Evolutionary conservation across 2,888 invertebrate species (phyloP).

Genomic region (Microctonus brassicae): DNA sequence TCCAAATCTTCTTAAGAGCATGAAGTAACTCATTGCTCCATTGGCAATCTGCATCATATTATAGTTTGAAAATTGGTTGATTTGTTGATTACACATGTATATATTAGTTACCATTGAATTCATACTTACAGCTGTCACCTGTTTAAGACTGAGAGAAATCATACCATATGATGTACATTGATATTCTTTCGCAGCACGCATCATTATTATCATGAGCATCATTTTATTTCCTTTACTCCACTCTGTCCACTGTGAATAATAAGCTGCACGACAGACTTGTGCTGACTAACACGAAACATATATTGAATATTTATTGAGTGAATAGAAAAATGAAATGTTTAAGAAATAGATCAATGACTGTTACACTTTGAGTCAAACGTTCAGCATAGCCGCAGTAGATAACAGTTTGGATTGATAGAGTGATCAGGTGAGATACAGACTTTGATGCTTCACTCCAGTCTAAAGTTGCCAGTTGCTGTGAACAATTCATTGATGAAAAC

Average conservation of each 20-base stretch:
- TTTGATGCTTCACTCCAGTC: conserved; percentile 37
- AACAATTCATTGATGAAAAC: no score
- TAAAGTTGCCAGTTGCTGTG: conserved; percentile 29
- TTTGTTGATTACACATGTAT: no score
- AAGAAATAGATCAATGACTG: no score
- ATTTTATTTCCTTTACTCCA: conserved; percentile 39
- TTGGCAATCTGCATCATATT: no score
- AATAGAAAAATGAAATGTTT: no score
- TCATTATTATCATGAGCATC: conserved; percentile 41
- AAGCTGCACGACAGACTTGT: conserved; percentile 38
- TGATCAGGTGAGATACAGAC: conserved; percentile 43
- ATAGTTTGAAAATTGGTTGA: no score
- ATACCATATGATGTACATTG: conserved; percentile 45
- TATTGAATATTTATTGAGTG: no score
- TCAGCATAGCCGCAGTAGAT: conserved; percentile 48
- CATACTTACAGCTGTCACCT: conserved; percentile 41
- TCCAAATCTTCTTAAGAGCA: no score
- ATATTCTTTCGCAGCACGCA: conserved; percentile 42
- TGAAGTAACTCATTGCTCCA: no score
- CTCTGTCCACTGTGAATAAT: no score
- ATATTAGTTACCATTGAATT: no score
- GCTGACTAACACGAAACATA: conserved; percentile 29
- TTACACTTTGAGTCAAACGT: conserved; percentile 43
- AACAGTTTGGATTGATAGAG: conserved; percentile 42
- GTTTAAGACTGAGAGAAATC: conserved; percentile 43